Evolutionary conservation across 2,888 invertebrate species (phyloP).

Genomic region (Labia minor): DNA sequence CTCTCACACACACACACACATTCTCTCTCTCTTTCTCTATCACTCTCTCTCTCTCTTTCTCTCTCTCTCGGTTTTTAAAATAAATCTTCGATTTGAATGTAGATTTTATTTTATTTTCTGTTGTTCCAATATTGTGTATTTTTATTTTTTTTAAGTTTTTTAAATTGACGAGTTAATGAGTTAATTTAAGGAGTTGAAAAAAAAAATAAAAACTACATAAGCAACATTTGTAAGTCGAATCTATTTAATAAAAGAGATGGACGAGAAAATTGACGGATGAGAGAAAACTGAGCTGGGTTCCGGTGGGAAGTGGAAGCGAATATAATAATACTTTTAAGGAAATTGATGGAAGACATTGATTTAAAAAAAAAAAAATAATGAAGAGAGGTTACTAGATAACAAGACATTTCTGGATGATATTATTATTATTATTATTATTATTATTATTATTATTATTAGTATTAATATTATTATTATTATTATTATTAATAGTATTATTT

Average conservation of each 20-base stretch:
- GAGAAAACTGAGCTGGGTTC: background rate
- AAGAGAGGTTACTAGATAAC: background rate
- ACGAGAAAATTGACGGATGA: background rate
- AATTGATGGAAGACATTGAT: slow-evolving; percentile 1
- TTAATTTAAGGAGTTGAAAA: too few relatives aligned
- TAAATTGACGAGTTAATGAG: too few relatives aligned
- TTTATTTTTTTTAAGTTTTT: too few relatives aligned
- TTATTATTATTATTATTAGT: slow-evolving; percentile 24
- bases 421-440: slow-evolving; percentile 22
- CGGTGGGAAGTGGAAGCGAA: background rate
- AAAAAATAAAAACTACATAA: background rate
- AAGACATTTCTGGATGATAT: slow-evolving; percentile 21
- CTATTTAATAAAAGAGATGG: background rate
- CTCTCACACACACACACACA: too few relatives aligned
- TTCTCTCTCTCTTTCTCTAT: too few relatives aligned
- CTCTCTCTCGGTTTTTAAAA: too few relatives aligned
- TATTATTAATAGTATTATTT: slow-evolving; percentile 22
- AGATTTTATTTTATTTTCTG: too few relatives aligned
- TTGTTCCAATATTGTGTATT: too few relatives aligned
- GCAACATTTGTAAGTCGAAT: background rate
- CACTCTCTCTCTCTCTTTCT: too few relatives aligned
- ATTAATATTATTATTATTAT: slow-evolving; percentile 22
- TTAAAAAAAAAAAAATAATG: background rate
- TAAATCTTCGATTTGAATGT: too few relatives aligned
- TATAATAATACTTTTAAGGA: background rate